phyloP scores from a whole-genome alignment of 2,888 invertebrate genomes.

The Ecliptopera silaceata region DNA sequence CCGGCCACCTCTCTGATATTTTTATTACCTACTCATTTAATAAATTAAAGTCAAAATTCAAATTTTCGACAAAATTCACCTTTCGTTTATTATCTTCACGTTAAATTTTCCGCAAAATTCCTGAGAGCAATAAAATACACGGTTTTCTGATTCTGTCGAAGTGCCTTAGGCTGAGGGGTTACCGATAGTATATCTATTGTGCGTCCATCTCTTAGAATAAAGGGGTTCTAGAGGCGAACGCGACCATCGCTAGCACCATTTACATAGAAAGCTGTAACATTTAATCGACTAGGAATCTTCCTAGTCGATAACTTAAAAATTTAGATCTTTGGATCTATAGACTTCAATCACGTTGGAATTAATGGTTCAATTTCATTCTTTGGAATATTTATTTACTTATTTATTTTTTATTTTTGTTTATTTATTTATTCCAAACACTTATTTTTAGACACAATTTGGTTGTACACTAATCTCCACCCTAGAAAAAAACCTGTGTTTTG shows the following conservation, averaged over 20 bases:
- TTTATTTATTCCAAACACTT: no score
- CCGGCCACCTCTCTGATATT: no score
- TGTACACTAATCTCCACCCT: no score
- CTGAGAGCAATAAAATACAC: slow-evolving; percentile 72
- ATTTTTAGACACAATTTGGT: no score
- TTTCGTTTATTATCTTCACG: slow-evolving; percentile 31
- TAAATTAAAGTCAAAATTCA: not conserved
- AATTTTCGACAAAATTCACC: slow-evolving; percentile 7
- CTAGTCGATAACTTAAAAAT: no score
- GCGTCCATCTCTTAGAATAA: slow-evolving; percentile 64
- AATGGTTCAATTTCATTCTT: no score
- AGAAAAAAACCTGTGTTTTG: no score
- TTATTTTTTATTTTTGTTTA: no score
- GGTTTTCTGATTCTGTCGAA: slow-evolving; percentile 53
- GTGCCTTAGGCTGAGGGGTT: slow-evolving; percentile 74
- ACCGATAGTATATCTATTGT: slow-evolving; percentile 60
- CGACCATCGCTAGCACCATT: slow-evolving; percentile 51
- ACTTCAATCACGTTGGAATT: no score
- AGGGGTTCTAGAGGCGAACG: slow-evolving; percentile 67
- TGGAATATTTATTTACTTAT: no score
- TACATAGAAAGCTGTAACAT: slow-evolving; percentile 4
- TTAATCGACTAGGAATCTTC: not conserved
- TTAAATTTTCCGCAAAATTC: slow-evolving; percentile 52
- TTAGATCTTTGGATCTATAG: no score
- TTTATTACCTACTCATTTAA: not conserved